A percentile compares a stretch with the other conserved stretches of the same genome.
These are phyloP conservation scores for Pipa parva DNA, from an alignment of 2,113 vertebrate species.

Conservation along the genomic window DNA sequence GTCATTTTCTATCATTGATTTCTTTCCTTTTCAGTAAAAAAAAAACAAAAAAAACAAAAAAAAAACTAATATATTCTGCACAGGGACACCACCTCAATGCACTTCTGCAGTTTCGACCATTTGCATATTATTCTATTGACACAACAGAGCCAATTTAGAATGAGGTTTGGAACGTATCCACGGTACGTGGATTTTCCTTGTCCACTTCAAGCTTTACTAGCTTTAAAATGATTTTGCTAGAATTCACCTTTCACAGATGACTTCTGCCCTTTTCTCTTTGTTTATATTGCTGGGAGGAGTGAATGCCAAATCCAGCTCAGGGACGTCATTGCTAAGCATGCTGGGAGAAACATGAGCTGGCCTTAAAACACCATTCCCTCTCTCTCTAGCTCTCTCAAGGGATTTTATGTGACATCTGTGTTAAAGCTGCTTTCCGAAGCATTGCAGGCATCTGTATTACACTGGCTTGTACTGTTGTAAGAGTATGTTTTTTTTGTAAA, in stretches of 20 bases:
- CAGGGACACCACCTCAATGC: too few species aligned
- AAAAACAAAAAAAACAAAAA: too few species aligned
- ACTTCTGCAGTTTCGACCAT: too few species aligned
- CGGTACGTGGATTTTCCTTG: too few species aligned
- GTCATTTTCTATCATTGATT: too few species aligned
- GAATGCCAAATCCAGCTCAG: conserved; percentile 14
- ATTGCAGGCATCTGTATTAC: conserved; percentile 16
- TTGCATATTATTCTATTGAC: too few species aligned
- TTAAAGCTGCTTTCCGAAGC: conserved; percentile 1
- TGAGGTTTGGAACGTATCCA: too few species aligned
- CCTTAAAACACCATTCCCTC: background rate
- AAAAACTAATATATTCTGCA: too few species aligned
- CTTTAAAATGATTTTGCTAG: too few species aligned
- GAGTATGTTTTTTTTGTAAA: conserved; percentile 8
- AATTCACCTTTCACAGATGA: conserved; percentile 23
- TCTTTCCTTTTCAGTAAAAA: too few species aligned
- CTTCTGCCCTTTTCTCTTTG: conserved; percentile 21
- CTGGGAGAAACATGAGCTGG: background rate
- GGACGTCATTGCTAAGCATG: conserved; percentile 20
- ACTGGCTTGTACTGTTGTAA: conserved; percentile 14
- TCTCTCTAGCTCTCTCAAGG: background rate
- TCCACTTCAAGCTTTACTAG: too few species aligned
- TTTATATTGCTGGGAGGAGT: conserved; percentile 23
- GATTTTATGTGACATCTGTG: conserved; percentile 27
- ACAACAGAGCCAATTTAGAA: too few species aligned